Evolutionary conservation across 2,113 vertebrate species (phyloP).

Genomic region (Theristicus caerulescens): DNA sequence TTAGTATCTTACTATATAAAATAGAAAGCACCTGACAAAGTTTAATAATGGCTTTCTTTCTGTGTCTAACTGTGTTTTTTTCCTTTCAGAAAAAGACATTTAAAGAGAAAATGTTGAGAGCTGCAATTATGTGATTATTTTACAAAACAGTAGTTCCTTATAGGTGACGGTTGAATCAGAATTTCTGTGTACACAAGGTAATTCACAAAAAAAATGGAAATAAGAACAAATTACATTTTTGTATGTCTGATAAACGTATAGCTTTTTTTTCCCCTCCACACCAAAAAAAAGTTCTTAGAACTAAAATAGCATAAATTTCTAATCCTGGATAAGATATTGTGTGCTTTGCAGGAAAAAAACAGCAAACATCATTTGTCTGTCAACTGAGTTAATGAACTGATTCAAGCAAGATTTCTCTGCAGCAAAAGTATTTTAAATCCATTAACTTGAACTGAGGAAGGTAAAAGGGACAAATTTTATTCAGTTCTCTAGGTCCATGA

Average conservation of each 20-base stretch:
- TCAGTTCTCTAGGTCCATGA: background rate
- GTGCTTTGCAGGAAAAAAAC: background rate
- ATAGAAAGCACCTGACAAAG: conserved; percentile 47
- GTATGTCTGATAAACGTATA: background rate
- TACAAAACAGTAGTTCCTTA: background rate
- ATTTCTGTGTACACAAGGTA: background rate
- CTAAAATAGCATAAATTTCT: background rate
- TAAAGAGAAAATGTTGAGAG: conserved; percentile 48
- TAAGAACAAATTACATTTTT: background rate
- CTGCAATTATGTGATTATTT: conserved; percentile 61
- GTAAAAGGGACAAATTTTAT: background rate
- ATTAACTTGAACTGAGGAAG: background rate
- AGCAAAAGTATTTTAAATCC: background rate
- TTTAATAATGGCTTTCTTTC: conserved; percentile 60
- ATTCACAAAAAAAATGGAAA: background rate
- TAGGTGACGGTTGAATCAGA: background rate
- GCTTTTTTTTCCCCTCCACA: background rate
- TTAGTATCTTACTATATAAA: conserved; percentile 12
- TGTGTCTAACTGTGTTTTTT: conserved; percentile 54
- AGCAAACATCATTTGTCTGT: background rate
- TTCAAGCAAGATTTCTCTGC: background rate
- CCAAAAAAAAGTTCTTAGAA: background rate
- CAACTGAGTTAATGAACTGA: background rate
- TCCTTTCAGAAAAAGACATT: conserved; percentile 47
- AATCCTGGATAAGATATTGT: background rate